A percentile compares a stretch with the other conserved stretches of the same genome.
Conservation (phyloP, 2,797 vertebrate genomes). For the Yasuhikotakia modesta region DNA sequence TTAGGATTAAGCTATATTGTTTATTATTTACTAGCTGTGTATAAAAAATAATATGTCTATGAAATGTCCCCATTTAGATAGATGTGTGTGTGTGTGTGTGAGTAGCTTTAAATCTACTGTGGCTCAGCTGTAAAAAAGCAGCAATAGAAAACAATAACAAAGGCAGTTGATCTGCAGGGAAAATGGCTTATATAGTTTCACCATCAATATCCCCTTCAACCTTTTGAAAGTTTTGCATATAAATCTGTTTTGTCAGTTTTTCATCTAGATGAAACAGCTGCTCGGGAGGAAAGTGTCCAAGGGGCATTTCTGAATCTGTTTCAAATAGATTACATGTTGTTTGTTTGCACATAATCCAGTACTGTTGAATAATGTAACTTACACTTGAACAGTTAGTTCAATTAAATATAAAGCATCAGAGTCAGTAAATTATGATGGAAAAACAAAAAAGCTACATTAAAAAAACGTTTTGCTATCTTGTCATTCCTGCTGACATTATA, state of each 20-base stretch:
- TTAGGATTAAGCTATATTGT: too few relatives aligned
- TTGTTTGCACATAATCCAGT: slow-evolving; percentile 4
- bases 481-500: background rate
- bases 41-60: too few relatives aligned
- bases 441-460: slow-evolving; percentile 7
- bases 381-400: slow-evolving; percentile 4
- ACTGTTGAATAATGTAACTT: slow-evolving; percentile 17
- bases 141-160: slow-evolving; percentile 3
- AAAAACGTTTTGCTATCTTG: background rate
- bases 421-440: background rate
- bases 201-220: background rate
- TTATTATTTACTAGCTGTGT: too few relatives aligned
- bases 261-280: slow-evolving; percentile 37
- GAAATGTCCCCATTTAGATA: too few relatives aligned
- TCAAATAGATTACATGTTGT: slow-evolving; percentile 35
- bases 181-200: slow-evolving; percentile 9
- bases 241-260: slow-evolving; percentile 22
- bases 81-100: background rate
- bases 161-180: background rate
- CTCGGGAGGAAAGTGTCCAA: slow-evolving; percentile 24
- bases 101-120: background rate
- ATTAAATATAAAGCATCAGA: slow-evolving; percentile 17
- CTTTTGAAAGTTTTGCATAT: slow-evolving; percentile 21
- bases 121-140: slow-evolving; percentile 25
- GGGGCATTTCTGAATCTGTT: slow-evolving; percentile 17